phyloP scores from a whole-genome alignment of 2,797 vertebrate genomes.

The Hydrolagus colliei region DNA sequence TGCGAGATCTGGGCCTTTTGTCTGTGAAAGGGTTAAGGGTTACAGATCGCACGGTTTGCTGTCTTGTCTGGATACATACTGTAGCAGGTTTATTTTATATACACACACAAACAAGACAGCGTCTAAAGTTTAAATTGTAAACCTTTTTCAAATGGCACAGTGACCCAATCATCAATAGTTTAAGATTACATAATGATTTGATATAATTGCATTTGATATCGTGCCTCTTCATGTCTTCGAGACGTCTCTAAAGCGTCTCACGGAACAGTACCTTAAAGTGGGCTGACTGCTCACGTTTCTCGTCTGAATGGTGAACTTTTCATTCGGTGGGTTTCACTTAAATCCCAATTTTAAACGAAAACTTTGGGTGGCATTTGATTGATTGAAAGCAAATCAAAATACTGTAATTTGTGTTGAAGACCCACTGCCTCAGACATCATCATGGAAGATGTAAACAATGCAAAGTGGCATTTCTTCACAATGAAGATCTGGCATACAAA shows the following conservation, averaged over 20 bases:
- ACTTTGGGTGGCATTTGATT: neutral
- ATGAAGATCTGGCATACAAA: neutral
- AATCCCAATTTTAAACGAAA: neutral
- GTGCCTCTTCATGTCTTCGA: too few relatives aligned
- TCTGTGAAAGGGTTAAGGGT: neutral
- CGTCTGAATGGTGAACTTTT: neutral
- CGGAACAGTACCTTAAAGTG: too few relatives aligned
- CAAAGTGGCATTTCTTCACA: neutral
- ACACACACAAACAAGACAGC: too few relatives aligned
- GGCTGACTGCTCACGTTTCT: too few relatives aligned
- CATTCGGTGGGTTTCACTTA: neutral
- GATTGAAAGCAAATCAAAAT: neutral
- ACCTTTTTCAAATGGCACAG: too few relatives aligned
- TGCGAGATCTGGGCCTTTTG: slow-evolving; percentile 21
- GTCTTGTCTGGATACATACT: neutral
- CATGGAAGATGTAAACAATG: neutral
- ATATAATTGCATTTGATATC: too few relatives aligned
- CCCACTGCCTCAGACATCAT: neutral
- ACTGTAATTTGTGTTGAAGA: neutral
- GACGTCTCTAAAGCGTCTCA: too few relatives aligned
- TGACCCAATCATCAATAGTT: too few relatives aligned
- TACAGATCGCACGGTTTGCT: neutral
- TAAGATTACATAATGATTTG: too few relatives aligned
- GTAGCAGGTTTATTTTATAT: neutral
- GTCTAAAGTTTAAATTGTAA: too few relatives aligned